phyloP scores from a whole-genome alignment of 2,888 invertebrate genomes.

The Parapristionchus giblindavisi region DNA sequence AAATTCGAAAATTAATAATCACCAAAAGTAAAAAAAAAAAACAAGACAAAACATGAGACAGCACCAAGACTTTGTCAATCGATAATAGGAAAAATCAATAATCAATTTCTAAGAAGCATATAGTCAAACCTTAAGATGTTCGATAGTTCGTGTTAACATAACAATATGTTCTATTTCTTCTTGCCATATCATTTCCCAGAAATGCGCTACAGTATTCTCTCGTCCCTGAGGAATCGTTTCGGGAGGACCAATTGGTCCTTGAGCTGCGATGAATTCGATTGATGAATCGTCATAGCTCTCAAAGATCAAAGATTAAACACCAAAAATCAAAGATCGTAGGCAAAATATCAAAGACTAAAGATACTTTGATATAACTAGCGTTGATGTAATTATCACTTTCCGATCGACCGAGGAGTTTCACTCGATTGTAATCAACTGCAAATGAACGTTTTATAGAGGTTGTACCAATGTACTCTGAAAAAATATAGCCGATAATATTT shows the following conservation, averaged over 20 bases:
- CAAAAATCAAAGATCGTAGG: background rate
- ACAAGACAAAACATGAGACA: too few relatives aligned
- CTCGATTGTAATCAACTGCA: conserved; percentile 36
- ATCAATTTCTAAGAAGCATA: too few relatives aligned
- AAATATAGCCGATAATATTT: too few relatives aligned
- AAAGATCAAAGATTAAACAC: background rate
- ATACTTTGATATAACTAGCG: conserved; percentile 32
- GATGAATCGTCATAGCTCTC: conserved; percentile 25
- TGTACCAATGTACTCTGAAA: too few relatives aligned
- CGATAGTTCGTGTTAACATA: conserved; percentile 57
- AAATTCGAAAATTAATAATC: background rate
- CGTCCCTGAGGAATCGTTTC: conserved; percentile 23
- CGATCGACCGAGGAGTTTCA: background rate
- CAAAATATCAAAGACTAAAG: conserved; percentile 1
- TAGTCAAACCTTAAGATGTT: conserved; percentile 47
- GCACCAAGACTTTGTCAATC: too few relatives aligned
- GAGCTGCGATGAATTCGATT: conserved; percentile 35
- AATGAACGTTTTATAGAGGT: too few relatives aligned
- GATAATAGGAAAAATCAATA: too few relatives aligned
- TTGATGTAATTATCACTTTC: conserved; percentile 28
- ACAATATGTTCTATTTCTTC: conserved; percentile 58
- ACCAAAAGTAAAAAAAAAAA: background rate
- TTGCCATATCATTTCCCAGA: conserved; percentile 66
- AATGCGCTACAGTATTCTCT: conserved; percentile 54
- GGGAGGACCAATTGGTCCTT: conserved; percentile 33